Base-by-base conservation (phyloP, 30 jellyfish, hydroid and myxozoan species). In the Chrysaora quinquecirrha region DNA sequence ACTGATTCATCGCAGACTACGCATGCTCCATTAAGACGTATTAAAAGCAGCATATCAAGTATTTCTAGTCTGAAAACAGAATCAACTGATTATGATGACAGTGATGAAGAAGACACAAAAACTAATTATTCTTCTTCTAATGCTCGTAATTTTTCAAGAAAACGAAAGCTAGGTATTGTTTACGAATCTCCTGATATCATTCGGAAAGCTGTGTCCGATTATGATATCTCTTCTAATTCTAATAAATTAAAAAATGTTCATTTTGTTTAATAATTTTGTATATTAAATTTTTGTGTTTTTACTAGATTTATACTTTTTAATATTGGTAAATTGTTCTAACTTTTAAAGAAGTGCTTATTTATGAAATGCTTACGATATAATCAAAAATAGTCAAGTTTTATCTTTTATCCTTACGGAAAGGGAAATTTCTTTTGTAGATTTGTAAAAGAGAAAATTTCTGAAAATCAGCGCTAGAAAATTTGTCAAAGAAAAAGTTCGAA, bases 11-110 rank as follows among this genome's bases (percentile, higher is more conserved):
- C 2, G 68, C 12, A 3, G 2, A 16, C 12, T 10, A 52, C 23
- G 33, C 88, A 49, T 27, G 34, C 47, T 7, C 30, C 75, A 22
- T 71, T 46, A 14, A 79, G 90, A 18, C 83, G 90, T 20, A 30
- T 80, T 16, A 66, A 80, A 60, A 80, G 90, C 78, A 80, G 90
- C 30, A 54, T 68, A 7, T 35, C 90, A 52, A 68, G 90, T 43
- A 30, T 80, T 34, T 33, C 78, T 19, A 80, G 70, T 24, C 21
- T 46, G 49, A 80, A 25, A 21, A 80, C 90, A 7, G 78, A 66
- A 18, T 23, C 80, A 34, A 77, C 60, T 30, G 71, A 34, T 19
- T 24, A 10, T 20, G 47, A 18, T 3, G 28, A 29, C 9, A 75
- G 67, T 6, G 46, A 77, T 46, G 67, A 62, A 2, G 87, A n/a